These are phyloP conservation scores for Argyresthia albistria DNA, from an alignment of 2,888 invertebrate species.

Conservation along the genomic window DNA sequence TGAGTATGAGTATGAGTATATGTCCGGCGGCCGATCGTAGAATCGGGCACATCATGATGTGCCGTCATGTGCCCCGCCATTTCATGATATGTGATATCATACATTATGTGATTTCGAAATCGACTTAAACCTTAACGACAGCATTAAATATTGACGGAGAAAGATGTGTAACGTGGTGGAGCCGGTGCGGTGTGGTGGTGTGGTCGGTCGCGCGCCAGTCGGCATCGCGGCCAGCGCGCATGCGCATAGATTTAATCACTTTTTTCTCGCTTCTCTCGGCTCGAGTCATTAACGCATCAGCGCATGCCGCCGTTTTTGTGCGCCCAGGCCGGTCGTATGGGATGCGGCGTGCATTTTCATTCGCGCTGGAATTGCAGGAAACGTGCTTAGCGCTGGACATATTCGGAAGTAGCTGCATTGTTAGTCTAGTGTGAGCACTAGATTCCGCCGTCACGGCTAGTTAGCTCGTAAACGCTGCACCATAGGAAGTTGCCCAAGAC, in stretches of 20 bases:
- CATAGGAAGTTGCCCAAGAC: neutral
- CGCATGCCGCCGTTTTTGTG: conserved; percentile 35
- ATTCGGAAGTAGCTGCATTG: too few relatives aligned
- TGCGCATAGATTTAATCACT: conserved; percentile 15
- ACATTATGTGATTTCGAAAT: neutral
- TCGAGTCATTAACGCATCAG: conserved; percentile 33
- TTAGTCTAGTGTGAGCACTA: too few relatives aligned
- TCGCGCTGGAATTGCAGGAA: too few relatives aligned
- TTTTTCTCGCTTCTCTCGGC: conserved; percentile 13
- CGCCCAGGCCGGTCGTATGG: conserved; percentile 14
- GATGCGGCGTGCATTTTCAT: too few relatives aligned
- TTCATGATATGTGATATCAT: too few relatives aligned
- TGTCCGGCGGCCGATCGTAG: too few relatives aligned
- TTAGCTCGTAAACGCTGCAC: neutral
- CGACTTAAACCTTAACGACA: neutral
- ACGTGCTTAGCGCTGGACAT: too few relatives aligned
- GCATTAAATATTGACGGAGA: neutral
- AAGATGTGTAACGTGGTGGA: neutral
- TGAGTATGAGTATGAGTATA: too few relatives aligned
- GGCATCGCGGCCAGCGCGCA: conserved; percentile 41
- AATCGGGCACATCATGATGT: too few relatives aligned
- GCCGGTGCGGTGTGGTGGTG: too few relatives aligned
- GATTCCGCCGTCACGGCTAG: conserved; percentile 3
- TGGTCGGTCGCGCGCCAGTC: conserved; percentile 40
- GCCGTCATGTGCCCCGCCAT: too few relatives aligned